These are phyloP conservation scores for Eulemur rufifrons DNA, from an alignment of 2,113 vertebrate genomes.

Conservation along the genomic window DNA sequence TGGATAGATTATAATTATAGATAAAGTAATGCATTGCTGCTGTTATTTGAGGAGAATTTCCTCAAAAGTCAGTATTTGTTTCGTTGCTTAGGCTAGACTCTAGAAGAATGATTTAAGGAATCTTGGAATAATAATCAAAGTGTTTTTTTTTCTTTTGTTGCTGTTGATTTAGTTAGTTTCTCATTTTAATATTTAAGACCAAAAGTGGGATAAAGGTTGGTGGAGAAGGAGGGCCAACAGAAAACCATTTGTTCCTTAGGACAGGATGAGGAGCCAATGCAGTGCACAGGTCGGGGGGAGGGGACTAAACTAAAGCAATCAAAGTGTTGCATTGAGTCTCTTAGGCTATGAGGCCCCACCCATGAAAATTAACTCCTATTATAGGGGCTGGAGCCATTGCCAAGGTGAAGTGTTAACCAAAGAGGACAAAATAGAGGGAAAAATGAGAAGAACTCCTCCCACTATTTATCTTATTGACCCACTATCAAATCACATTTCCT, in stretches of 20 bases:
- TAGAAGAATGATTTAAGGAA: background rate
- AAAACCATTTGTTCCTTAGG: background rate
- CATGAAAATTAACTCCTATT: background rate
- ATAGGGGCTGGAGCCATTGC: background rate
- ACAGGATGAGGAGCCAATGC: background rate
- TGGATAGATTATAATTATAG: background rate
- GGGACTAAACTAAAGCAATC: background rate
- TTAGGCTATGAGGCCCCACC: background rate
- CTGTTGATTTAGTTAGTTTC: background rate
- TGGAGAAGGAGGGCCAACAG: background rate
- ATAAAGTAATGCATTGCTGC: background rate
- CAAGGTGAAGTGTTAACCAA: background rate
- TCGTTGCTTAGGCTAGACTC: background rate
- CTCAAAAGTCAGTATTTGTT: background rate
- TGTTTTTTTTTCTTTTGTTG: background rate
- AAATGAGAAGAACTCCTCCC: background rate
- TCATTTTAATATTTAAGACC: background rate
- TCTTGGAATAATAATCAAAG: background rate
- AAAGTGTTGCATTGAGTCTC: background rate
- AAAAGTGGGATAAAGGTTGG: background rate
- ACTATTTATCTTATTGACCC: background rate
- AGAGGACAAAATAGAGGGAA: background rate
- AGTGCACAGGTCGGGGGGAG: too few relatives aligned
- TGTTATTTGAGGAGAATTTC: background rate
- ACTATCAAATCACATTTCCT: background rate